Base-by-base conservation (phyloP, 2,113 vertebrate genomes). In the Gymnarchus niloticus region DNA sequence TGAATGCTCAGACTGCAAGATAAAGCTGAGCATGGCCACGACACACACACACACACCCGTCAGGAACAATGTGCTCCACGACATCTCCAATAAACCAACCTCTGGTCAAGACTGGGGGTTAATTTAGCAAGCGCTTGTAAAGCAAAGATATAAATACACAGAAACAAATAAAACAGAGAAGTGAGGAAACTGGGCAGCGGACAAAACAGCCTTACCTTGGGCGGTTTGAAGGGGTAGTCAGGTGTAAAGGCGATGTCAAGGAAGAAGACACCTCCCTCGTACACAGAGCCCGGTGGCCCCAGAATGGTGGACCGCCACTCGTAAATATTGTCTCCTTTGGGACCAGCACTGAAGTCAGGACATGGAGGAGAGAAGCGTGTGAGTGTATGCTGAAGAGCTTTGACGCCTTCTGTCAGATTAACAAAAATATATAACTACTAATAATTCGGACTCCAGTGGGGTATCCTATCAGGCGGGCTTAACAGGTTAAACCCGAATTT, bases 241-340 rank as follows among this genome's bases (percentile, higher is more conserved):
- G 98, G 97, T 87, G 98, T 99, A 94, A 99, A 99, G 90, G 97
- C 96, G 85, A 99, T 99, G 93, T 99, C 98, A 93, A 99, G 95
- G 93, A 99, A 99, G 96, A 99, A 99, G 91, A 99, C 98, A 21
- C 98, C 98, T 90, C 98, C 98, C 95, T 99, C 97, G 87, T 99
- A 99, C 89, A 99, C 98, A 69, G 98, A 99, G 88, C 98, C 98
- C 33, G 97, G 97, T 77, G 98, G 98, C 73, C 98, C 97, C 93
- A 99, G 94, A 94, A 99, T 99, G 91, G 98, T 99, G 87, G 98
- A 99, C 93, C 98, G 96, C 98, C 98, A 99, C 94, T 99, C 98
- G 91, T 99, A 99, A 94, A 99, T 98, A 94, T 99, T 99, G 95
- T 99, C 98, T 95, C 98, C 98, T 97, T 99, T 99, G 89, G 98